Base-by-base conservation (phyloP, 2,797 vertebrate species). In the Hephaestus fuliginosus region DNA sequence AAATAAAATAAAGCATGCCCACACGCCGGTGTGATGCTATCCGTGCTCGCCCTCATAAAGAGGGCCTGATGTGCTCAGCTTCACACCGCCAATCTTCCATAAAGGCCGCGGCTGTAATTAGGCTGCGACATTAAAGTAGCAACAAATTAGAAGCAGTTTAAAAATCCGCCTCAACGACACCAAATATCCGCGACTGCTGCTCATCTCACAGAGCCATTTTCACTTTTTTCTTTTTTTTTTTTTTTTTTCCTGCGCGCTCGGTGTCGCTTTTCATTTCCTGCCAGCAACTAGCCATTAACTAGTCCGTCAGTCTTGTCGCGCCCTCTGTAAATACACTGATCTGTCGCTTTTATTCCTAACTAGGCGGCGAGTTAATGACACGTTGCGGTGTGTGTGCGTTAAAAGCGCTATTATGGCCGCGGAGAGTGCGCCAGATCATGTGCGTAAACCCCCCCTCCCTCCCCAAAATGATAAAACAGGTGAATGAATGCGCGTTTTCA, bases 141-240 rank as follows among this genome's bases (percentile, higher is more conserved):
- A 78, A 89, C 89, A 93, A 93, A 94, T 95, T 93, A 94, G 87
- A 80, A 93, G 89, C 93, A 93, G 93, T 95, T 95, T 91, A 95
- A 92, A 39, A 33, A 33, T 3, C 30, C 87, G 91, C 91, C 94
- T 90, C 90, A 92, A 92, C 80, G 86, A 90, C 76, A 90, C 68
- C 87, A 91, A 91, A 92, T 70, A 74, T 76, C 69, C 5, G 53
- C 70, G 61, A 77, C 69, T 91, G 86, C 76, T 87, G 86, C 83
- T 25, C 25, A 90, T 91, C 70, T 70, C 74, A 76, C 15, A 83
- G 75, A 83, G 80, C 76, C 80, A 88, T 90, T 89, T 82, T 65
- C 66, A 85, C 63, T 74, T 52, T 69, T 82, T 72, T 39, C 14
- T 41, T n/a, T 67, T 70, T 74, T 70, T n/a, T n/a, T n/a, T n/a